These are phyloP conservation scores for Hypomesus transpacificus DNA, from an alignment of 2,113 vertebrate genomes.

Conservation along the genomic window DNA sequence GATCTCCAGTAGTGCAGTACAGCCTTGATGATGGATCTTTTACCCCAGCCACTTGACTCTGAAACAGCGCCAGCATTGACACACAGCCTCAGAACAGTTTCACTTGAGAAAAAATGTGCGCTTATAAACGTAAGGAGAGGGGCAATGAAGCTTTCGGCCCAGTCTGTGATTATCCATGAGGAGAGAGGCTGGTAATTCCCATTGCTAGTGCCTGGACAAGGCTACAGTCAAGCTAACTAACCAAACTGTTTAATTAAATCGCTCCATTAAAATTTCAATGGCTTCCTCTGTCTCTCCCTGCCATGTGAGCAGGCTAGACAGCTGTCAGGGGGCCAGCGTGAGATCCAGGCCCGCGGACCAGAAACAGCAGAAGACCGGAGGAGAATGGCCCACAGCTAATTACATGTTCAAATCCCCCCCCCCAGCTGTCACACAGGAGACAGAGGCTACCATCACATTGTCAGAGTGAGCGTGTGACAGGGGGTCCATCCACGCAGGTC, in stretches of 20 bases:
- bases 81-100: constrained; percentile 7
- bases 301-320: constrained; percentile 30
- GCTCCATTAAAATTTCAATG: constrained; percentile 59
- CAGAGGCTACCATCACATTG: not conserved
- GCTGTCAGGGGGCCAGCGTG: constrained; percentile 41
- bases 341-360: constrained; percentile 19
- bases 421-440: constrained; percentile 23
- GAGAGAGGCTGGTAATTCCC: constrained; percentile 28
- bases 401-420: constrained; percentile 28
- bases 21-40: constrained; percentile 11
- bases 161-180: constrained; percentile 14
- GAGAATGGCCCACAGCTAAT: constrained; percentile 12
- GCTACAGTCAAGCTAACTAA: constrained; percentile 37
- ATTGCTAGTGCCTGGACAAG: constrained; percentile 15
- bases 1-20: constrained; percentile 11
- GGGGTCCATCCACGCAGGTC: constrained; percentile 10
- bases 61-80: not conserved
- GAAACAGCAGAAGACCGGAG: constrained; percentile 19
- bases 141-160: constrained; percentile 15
- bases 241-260: constrained; percentile 41
- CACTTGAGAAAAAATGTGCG: constrained; percentile 4
- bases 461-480: not conserved
- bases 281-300: constrained; percentile 34
- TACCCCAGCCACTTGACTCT: not conserved
- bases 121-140: not conserved